Evolutionary conservation across 2,888 invertebrate species (phyloP), one percentile per base, ranked within the genome.

Genomic region (Pomacea canaliculata): DNA sequence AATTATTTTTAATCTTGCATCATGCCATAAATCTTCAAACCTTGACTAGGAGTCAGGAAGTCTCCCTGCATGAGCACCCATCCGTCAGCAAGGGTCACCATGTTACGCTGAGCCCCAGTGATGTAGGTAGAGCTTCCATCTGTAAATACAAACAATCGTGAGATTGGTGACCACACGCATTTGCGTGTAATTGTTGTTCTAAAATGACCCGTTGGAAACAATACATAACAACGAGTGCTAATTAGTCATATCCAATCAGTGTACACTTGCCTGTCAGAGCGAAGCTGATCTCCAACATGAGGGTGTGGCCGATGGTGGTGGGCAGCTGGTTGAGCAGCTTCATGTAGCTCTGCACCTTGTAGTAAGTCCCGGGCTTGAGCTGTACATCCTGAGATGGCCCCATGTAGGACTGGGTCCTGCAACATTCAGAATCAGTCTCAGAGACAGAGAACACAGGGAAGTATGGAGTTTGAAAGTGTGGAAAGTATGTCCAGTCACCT

Each of bases 31-130:
- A 37, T 63, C 12, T 63, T 10, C 63, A 19, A 27, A 68, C 74
- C 60, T 62, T 74, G 68, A 12, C 46, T 37, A 16, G 74, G 74
- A 4, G 74, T 68, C 48, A 68, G 69, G 27, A 74, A 74, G 48
- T 74, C 74, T 49, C 74, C 74, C 23, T 74, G 62, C 59, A 74
- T 16, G 7, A 74, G 37, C 9, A 74, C 59, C 74, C 74, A 74
- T 1, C 74, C 69, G 48, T 74, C 69, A 16, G 62, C 23, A 7
- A 62, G 4, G 0, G 49, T 74, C 13, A 74, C 49, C 62, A 74
- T 27, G 1, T 68, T 68, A 18, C 69, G 46, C 69, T 59, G 56
- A 59, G 69, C 74, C 23, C 59, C 68, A 56, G 67, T 69, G 27
- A 69, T 19, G 37, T 56, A 56, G 1, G 51, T 16, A 56, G 4